These are phyloP conservation scores for Colaptes auratus DNA, from an alignment of 2,113 vertebrate species.

Conservation along the genomic window DNA sequence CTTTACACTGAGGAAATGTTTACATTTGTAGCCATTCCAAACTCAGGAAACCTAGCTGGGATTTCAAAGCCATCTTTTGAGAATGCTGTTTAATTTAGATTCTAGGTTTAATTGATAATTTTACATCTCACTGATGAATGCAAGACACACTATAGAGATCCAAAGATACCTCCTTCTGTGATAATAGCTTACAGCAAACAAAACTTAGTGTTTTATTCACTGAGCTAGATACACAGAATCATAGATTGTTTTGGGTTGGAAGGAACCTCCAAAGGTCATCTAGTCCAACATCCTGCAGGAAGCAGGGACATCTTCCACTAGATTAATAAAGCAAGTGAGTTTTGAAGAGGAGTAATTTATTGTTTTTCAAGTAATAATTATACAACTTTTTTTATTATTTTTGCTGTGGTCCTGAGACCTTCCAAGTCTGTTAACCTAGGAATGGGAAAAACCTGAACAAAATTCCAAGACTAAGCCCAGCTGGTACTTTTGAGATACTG, in stretches of 20 bases:
- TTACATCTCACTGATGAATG: not conserved
- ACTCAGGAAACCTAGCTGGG: not conserved
- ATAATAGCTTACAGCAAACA: not conserved
- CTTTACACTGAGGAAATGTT: not conserved
- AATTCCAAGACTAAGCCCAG: not conserved
- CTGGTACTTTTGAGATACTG: not conserved
- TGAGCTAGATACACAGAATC: not conserved
- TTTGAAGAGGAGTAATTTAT: not conserved
- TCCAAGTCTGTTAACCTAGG: not conserved
- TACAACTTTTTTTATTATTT: not conserved
- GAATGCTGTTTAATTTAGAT: not conserved
- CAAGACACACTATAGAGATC: not conserved
- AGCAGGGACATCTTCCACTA: too few species aligned
- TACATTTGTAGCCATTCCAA: not conserved
- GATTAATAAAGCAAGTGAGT: not conserved
- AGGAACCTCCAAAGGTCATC: too few species aligned
- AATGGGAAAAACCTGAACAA: not conserved
- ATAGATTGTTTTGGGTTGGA: too few species aligned
- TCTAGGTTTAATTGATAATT: not conserved
- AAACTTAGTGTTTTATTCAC: not conserved
- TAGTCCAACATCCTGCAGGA: too few species aligned
- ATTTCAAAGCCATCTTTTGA: not conserved
- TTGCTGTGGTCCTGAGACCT: not conserved
- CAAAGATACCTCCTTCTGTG: not conserved
- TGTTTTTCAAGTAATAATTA: not conserved